Evolutionary conservation across 2,888 invertebrate genomes (phyloP).

Genomic region (Phortica magna): DNA sequence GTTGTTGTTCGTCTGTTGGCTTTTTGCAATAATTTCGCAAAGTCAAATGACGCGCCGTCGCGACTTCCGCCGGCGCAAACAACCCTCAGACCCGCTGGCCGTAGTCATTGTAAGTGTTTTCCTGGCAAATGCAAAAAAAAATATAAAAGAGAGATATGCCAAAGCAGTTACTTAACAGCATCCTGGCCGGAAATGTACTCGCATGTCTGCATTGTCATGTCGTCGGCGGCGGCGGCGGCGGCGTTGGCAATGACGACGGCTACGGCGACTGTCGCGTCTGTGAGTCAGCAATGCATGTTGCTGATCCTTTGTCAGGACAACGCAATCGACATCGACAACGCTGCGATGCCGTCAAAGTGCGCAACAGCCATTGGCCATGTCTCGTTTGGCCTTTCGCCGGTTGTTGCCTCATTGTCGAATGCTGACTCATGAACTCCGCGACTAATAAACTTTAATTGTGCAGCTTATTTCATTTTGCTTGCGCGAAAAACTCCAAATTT

Average conservation of each 20-base stretch:
- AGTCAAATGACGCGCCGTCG: background rate
- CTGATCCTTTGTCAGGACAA: constrained; percentile 43
- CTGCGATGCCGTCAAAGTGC: background rate
- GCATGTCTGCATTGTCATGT: background rate
- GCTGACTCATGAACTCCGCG: constrained; percentile 34
- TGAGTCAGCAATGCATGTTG: background rate
- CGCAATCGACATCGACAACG: background rate
- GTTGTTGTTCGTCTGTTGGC: too few species aligned
- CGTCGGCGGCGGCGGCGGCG: background rate
- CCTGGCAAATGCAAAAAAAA: constrained; percentile 20
- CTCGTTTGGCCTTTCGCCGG: too few species aligned
- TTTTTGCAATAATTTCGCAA: too few species aligned
- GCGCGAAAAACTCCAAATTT: background rate
- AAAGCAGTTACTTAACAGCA: constrained; percentile 61
- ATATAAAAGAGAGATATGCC: background rate
- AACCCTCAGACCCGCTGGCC: background rate
- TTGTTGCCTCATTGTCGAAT: constrained; percentile 44
- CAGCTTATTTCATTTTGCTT: constrained; percentile 34
- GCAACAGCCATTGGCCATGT: background rate
- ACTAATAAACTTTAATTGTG: constrained; percentile 69
- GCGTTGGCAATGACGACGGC: background rate
- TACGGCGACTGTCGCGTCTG: constrained; percentile 34
- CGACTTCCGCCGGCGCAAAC: constrained; percentile 59
- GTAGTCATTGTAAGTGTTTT: constrained; percentile 24
- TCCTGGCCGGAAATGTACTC: constrained; percentile 52